These are phyloP conservation scores for Silurus meridionalis DNA, from an alignment of 2,113 vertebrate species.

Conservation along the genomic window DNA sequence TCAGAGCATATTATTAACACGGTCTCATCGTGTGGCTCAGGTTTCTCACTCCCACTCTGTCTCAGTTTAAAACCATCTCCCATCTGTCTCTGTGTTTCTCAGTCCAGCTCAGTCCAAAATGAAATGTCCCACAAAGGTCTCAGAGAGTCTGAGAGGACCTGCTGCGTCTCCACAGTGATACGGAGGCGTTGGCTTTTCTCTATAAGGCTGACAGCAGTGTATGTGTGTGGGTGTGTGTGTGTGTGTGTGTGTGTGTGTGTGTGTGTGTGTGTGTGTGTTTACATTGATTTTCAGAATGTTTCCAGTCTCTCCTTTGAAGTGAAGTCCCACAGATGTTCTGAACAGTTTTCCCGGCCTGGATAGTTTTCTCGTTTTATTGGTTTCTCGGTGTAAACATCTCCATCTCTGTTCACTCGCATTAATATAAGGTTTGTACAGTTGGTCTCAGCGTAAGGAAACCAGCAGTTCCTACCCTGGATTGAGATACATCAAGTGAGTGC, in stretches of 20 bases:
- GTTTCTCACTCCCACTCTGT: not conserved
- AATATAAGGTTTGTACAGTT: constrained; percentile 38
- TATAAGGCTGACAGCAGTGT: constrained; percentile 13
- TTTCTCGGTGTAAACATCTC: constrained; percentile 53
- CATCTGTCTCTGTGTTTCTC: not conserved
- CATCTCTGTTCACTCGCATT: constrained; percentile 24
- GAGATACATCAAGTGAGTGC: constrained; percentile 44
- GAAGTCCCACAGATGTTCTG: constrained; percentile 18
- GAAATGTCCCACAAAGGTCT: not conserved
- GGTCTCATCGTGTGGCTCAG: no score
- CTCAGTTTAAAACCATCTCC: not conserved
- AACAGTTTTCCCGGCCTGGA: constrained; percentile 50
- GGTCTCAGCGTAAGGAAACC: constrained; percentile 44
- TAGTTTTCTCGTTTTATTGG: constrained; percentile 49
- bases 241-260: not conserved
- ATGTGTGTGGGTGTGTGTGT: not conserved
- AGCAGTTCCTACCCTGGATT: constrained; percentile 42
- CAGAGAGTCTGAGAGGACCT: not conserved
- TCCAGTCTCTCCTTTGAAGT: constrained; percentile 12
- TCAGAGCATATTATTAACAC: not conserved
- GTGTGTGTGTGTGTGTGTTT: not conserved
- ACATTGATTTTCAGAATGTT: constrained; percentile 4
- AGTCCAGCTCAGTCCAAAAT: not conserved
- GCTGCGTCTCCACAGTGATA: constrained; percentile 43
- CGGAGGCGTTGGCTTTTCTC: constrained; percentile 39